Percentiles rank a stretch among this genome's conserved stretches.
Conservation (phyloP, 2,888 invertebrate species). For the Agapostemon virescens region DNA sequence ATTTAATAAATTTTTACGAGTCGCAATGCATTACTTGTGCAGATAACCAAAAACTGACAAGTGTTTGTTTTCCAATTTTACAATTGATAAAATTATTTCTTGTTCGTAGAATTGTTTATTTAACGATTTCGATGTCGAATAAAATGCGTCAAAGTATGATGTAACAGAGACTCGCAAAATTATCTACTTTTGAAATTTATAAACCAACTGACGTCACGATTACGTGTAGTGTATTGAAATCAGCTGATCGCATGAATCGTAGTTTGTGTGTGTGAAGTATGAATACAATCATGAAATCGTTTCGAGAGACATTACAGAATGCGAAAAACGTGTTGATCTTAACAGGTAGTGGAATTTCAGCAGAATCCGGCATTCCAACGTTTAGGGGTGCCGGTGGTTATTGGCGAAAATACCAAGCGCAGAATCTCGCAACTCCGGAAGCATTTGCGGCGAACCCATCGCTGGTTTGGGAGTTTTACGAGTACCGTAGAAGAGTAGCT, state of each 20-base stretch:
- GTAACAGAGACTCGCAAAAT: neutral
- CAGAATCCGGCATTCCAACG: constrained; percentile 93
- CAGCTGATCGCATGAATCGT: constrained; percentile 16
- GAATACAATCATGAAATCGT: constrained; percentile 77
- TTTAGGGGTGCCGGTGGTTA: constrained; percentile 91
- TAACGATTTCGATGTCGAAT: neutral
- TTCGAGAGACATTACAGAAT: constrained; percentile 83
- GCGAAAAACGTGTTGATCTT: constrained; percentile 86
- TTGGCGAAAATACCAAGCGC: constrained; percentile 89
- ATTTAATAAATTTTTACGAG: neutral
- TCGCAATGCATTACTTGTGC: neutral
- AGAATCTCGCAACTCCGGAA: constrained; percentile 85
- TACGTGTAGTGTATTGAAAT: constrained; percentile 6
- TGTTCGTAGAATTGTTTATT: neutral
- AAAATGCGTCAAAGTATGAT: neutral
- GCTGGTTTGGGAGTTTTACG: constrained; percentile 95
- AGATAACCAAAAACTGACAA: neutral
- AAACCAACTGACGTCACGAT: constrained; percentile 18
- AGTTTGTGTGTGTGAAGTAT: constrained; percentile 20
- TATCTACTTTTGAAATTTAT: constrained; percentile 23
- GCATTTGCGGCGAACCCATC: constrained; percentile 88
- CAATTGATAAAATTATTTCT: neutral
- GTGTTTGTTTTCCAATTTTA: neutral
- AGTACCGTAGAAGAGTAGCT: constrained; percentile 90
- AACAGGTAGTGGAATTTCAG: constrained; percentile 91